Percentiles rank a stretch among this genome's conserved stretches.
These are phyloP conservation scores for Ptilonorhynchus violaceus DNA, from an alignment of 2,113 vertebrate species.

Conservation along the genomic window DNA sequence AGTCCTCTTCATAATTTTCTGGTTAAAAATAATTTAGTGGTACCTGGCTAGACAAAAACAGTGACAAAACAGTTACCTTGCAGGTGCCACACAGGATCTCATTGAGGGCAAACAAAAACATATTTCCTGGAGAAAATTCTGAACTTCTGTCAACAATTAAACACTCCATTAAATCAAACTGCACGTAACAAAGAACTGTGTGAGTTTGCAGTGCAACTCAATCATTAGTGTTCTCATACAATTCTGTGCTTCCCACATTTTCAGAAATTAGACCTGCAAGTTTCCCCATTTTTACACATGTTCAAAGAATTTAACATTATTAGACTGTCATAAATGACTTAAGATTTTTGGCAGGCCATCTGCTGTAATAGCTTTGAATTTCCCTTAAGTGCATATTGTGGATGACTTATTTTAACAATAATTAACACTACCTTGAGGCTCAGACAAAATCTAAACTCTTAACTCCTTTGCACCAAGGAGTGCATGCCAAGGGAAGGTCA, in stretches of 20 bases:
- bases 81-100: background rate
- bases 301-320: constrained; percentile 55
- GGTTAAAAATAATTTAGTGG: background rate
- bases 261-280: constrained; percentile 39
- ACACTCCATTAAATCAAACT: background rate
- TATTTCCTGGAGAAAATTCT: background rate
- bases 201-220: background rate
- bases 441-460: constrained; percentile 15
- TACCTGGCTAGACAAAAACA: background rate
- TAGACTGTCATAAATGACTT: constrained; percentile 59
- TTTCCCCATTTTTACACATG: constrained; percentile 29
- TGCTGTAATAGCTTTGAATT: constrained; percentile 57
- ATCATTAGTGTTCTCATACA: background rate
- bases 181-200: background rate
- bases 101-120: background rate
- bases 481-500: background rate
- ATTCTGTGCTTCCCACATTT: constrained; percentile 23
- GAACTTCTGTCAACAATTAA: background rate
- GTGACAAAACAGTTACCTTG: background rate
- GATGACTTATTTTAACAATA: constrained; percentile 50
- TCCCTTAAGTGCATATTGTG: constrained; percentile 36
- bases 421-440: constrained; percentile 20
- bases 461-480: background rate
- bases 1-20: background rate
- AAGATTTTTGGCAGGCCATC: constrained; percentile 53